These are phyloP conservation scores for Loxodonta africana DNA, from an alignment of 2,113 vertebrate species.

Conservation along the genomic window DNA sequence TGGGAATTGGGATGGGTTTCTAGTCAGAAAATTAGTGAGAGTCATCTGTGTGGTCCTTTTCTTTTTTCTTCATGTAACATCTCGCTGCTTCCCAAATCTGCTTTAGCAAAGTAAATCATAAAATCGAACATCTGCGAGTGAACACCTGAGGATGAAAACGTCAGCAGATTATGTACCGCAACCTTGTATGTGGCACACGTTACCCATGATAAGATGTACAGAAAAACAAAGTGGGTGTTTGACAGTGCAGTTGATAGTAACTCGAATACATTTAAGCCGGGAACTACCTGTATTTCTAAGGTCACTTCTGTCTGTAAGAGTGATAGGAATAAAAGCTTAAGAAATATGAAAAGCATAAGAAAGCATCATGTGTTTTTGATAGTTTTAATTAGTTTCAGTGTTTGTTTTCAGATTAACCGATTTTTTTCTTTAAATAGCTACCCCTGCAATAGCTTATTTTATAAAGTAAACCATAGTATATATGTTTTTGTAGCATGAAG, in stretches of 20 bases:
- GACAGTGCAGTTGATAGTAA: background rate
- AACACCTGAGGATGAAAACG: background rate
- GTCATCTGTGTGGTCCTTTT: background rate
- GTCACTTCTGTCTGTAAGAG: background rate
- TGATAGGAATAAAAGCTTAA: background rate
- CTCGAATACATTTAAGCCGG: background rate
- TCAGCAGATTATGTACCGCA: background rate
- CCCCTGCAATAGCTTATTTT: background rate
- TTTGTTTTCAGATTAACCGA: background rate
- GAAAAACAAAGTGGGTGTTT: background rate
- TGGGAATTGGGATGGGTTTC: background rate
- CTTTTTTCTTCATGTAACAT: background rate
- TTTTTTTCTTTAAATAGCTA: background rate
- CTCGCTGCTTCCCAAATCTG: background rate
- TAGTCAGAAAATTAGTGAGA: background rate
- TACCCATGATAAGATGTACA: background rate
- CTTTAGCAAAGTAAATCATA: background rate
- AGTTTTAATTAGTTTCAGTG: background rate
- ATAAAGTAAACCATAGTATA: background rate
- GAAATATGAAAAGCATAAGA: background rate
- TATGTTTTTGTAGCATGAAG: conserved; percentile 16
- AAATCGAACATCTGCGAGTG: background rate
- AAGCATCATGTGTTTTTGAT: background rate
- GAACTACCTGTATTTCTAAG: background rate
- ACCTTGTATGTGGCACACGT: background rate